These are phyloP conservation scores for Hyalella azteca DNA, from an alignment of 2,888 invertebrate genomes.

Conservation along the genomic window DNA sequence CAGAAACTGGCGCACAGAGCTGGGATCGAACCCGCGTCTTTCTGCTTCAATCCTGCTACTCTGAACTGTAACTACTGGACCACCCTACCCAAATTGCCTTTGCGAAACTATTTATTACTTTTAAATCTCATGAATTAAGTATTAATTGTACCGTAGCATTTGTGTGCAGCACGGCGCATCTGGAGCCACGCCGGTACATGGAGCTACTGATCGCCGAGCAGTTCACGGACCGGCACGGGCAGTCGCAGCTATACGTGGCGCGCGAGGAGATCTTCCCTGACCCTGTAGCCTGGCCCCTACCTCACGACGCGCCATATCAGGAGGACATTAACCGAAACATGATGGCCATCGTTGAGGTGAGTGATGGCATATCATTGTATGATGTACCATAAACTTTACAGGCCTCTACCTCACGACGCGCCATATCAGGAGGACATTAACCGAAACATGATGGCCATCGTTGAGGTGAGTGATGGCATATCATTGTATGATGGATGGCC, in stretches of 20 bases:
- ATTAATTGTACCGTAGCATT: too few species aligned
- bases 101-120: too few species aligned
- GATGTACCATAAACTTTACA: neutral
- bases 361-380: neutral
- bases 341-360: slow-evolving; percentile 39
- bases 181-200: slow-evolving; percentile 41
- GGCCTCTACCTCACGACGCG: slow-evolving; percentile 46
- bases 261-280: slow-evolving; percentile 44
- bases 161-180: slow-evolving; percentile 48
- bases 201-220: slow-evolving; percentile 43
- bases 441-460: slow-evolving; percentile 21
- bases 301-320: slow-evolving; percentile 49
- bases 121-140: too few species aligned
- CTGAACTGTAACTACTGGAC: too few species aligned
- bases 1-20: too few species aligned
- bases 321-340: slow-evolving; percentile 30
- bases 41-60: too few species aligned
- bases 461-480: slow-evolving; percentile 11
- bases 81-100: too few species aligned
- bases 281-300: slow-evolving; percentile 43
- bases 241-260: slow-evolving; percentile 40
- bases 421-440: slow-evolving; percentile 42
- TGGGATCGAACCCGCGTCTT: too few species aligned
- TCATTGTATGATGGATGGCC: neutral
- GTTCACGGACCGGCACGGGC: slow-evolving; percentile 43